Conservation (phyloP, 2,888 invertebrate species). For the Sphaerophoria rueppellii region DNA sequence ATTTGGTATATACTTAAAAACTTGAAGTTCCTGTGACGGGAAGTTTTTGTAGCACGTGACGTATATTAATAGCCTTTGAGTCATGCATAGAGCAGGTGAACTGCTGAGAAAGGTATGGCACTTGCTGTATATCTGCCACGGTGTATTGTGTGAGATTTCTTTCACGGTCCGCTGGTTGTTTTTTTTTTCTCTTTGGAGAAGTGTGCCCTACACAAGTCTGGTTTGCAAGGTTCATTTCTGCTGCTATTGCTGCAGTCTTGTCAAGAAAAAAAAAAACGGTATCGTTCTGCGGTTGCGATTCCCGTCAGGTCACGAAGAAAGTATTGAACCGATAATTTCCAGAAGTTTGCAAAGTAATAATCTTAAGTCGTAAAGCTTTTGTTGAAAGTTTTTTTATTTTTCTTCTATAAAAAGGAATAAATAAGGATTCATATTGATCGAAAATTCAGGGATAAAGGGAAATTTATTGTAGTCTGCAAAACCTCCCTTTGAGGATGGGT, state of each 20-base stretch:
- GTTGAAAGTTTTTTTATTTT: too few species aligned
- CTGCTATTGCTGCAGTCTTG: not conserved
- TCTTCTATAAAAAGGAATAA: too few species aligned
- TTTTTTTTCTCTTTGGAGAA: not conserved
- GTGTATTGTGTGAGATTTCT: conserved; percentile 13
- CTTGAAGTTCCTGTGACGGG: conserved; percentile 37
- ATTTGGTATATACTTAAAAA: conserved; percentile 15
- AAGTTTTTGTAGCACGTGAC: conserved; percentile 39
- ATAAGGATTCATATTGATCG: too few species aligned
- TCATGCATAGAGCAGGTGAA: not conserved
- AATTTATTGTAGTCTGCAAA: too few species aligned
- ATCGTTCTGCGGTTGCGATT: conserved; percentile 11
- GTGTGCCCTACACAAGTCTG: conserved; percentile 23
- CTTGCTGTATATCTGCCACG: conserved; percentile 3
- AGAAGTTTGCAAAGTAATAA: too few species aligned
- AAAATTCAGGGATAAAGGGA: too few species aligned
- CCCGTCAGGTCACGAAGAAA: not conserved
- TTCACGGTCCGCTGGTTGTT: not conserved
- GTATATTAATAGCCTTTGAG: conserved; percentile 35
- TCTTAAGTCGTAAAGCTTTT: too few species aligned
- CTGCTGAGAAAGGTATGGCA: not conserved
- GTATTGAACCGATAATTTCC: too few species aligned
- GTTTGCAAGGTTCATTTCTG: not conserved
- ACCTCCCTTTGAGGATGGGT: too few species aligned
- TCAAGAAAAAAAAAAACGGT: not conserved